Evolutionary conservation across 2,888 invertebrate species (phyloP), one percentile per base, ranked within the genome.

Genomic region (Hermaeophaga mercurialis): DNA sequence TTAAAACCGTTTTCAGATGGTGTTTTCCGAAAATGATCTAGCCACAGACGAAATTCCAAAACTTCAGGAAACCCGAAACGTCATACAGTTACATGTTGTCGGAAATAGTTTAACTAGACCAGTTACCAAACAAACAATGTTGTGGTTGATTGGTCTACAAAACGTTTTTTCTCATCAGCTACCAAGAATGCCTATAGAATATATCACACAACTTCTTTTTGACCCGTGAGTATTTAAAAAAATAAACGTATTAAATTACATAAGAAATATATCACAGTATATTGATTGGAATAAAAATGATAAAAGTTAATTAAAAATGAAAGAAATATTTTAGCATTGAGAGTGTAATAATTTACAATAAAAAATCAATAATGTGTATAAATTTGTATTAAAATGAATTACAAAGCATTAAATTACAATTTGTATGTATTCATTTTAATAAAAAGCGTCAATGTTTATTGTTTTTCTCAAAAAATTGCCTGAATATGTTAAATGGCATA

Each of bases 121-220:
- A 0, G 94, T 95, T 3, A 86, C 89, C 46, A 91, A 93, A 69
- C 92, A 95, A 76, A 92, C 93, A 1, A 92, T 96, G 86, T 82
- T 96, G 6, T 96, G 96, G 95, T 81, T 95, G 3, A 89, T 95
- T 58, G 92, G 94, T 15, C 82, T 97, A 6, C 95, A 96, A 76
- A 94, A 94, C 75, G 93, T 98, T 0, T 96, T 98, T 76, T 92
- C 95, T 0, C 91, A 94, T 71, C 98, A 98, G 73, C 79, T 99
- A 57, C 96, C 98, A 0, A 86, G 93, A 73, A 99, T 99, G 97
- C 97, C 97, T 0, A 91, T 94, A 64, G 96, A 96, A 76, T 98
- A 98, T 74, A 96, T 98, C 66, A 94, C 94, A 0, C 89, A 97
- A 67, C 80, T 97, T 44, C 90, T 97, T 1, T 97, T 97, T 76